Base-by-base conservation (phyloP, 53 echinoderm and acorn worm genomes). In the Zoroaster sp. region DNA sequence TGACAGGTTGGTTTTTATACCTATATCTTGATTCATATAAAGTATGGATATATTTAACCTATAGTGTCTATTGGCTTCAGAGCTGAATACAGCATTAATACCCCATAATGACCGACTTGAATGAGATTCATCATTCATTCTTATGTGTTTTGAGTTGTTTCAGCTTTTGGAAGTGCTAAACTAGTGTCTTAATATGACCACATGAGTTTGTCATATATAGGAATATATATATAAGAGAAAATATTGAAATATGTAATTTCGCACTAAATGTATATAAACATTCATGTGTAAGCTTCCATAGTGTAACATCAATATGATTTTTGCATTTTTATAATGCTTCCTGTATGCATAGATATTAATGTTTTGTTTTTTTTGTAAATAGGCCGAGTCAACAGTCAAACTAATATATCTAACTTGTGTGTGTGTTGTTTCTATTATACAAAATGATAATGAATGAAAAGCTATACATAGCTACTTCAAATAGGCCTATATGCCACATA, bases 381-480 rank as follows among this genome's bases (percentile, higher is more conserved):
- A 79, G 37, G 79, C 79, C 37, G 79, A 79, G 39, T 63, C 40
- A 38, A 38, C 37, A 79, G 35, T 38, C 37, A 79, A 63, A 79
- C 3, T 63, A 38, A n/a, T 63, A 59, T 63, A 21, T 37, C 41
- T 14, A 73, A 73, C 73, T 1, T 41, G 79, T 79, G 79, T 79
- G 79, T 79, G 65, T 45, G 37, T 59, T 10, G 63, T 59, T 59
- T 59, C 28, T 13, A 59, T 54, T 54, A 21, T 23, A 20, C n/a
- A 54, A 54, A n/a, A n/a, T n/a, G n/a, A 54, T 59, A 6, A 59
- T 10, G 17, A 21, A 10, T 4, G 2, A 9, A 10, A 59, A 59
- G 7, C 28, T 59, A 59, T 25, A 9, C 0, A 28, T 54, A 20
- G n/a, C 23, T n/a, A 23, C 23, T 23, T 9, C 0, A 54, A 21